Evolutionary conservation across 2,888 invertebrate species (phyloP), one percentile per base, ranked within the genome.

Genomic region (Sinodicranocentrus sp.): DNA sequence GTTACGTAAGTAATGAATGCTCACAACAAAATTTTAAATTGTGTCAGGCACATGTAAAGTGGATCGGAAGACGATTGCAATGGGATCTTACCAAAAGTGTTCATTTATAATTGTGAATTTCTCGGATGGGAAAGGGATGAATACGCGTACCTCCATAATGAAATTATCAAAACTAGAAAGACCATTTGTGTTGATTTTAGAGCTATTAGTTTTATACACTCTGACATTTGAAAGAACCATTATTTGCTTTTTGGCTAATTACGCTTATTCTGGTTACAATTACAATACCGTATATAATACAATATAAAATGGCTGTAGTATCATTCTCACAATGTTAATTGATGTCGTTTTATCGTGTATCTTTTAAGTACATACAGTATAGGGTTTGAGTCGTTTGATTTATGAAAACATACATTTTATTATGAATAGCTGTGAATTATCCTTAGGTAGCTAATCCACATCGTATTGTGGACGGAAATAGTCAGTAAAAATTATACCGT

Each of bases 61-160:
- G 88, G 88, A 65, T 85, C 26, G 43, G 43, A n/a, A 43, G 67
- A 8, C 72, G 77, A 25, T 78, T 87, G 44, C 71, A 85, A 39
- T 86, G 86, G 82, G 82, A 82, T 82, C 82, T 82, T 73, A 82
- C 82, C 82, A 65, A 78, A 82, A 75, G 82, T 82, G 82, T 82
- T 82, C 82, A 82, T 59, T 68, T 82, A 72, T 73, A 82, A 67
- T 54, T 75, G 57, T 82, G 61, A 80, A 67, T 28, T 23, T 17
- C 25, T 28, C n/a, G 33, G 21, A 54, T 59, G 33, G 44, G 63
- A 25, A 59, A 19, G 57, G 48, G 15, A 10, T n/a, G 13, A 39
- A 63, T 26, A 43, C 43, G 54, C 23, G 23, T 59, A 78, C 63
- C 25, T 33, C 15, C 26, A 33, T 23, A 26, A 59, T 43, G 76